Percentiles rank a stretch among this genome's conserved stretches.
phyloP scores from a whole-genome alignment of 2,797 vertebrate genomes.

The Tangara arthus region DNA sequence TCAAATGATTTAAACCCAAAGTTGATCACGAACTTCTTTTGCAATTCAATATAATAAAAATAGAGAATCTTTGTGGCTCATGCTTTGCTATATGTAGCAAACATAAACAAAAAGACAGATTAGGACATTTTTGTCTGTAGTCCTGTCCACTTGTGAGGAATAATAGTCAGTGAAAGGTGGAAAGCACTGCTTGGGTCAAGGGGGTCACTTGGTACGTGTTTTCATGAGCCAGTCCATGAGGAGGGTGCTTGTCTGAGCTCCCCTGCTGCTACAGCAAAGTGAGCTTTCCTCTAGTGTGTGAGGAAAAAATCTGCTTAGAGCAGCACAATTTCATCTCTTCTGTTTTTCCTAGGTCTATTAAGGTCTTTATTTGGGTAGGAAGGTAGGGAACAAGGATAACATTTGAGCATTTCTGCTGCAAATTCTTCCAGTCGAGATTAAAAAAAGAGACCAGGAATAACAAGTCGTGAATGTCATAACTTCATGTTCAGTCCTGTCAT shows the following conservation, averaged over 20 bases:
- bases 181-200: not conserved
- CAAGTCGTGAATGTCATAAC: not conserved
- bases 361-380: not conserved
- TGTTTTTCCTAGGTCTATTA: not conserved
- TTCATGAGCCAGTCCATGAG: accelerated
- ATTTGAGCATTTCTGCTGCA: not conserved
- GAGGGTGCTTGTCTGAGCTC: not conserved
- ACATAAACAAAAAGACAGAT: not conserved
- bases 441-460: not conserved
- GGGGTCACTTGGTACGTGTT: not conserved
- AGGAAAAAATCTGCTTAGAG: not conserved
- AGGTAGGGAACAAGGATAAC: not conserved
- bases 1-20: not conserved
- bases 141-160: not conserved
- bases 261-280: not conserved
- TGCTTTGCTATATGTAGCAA: not conserved
- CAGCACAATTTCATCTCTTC: not conserved
- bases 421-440: not conserved
- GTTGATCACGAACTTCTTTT: accelerated
- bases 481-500: not conserved
- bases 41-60: not conserved
- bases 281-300: not conserved
- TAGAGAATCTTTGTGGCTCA: not conserved
- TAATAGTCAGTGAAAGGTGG: not conserved
- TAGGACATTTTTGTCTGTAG: not conserved